A percentile compares a stretch with the other conserved stretches of the same genome.
These are phyloP conservation scores for Luscinia megarhynchos DNA, from an alignment of 2,797 vertebrate genomes.

Conservation along the genomic window DNA sequence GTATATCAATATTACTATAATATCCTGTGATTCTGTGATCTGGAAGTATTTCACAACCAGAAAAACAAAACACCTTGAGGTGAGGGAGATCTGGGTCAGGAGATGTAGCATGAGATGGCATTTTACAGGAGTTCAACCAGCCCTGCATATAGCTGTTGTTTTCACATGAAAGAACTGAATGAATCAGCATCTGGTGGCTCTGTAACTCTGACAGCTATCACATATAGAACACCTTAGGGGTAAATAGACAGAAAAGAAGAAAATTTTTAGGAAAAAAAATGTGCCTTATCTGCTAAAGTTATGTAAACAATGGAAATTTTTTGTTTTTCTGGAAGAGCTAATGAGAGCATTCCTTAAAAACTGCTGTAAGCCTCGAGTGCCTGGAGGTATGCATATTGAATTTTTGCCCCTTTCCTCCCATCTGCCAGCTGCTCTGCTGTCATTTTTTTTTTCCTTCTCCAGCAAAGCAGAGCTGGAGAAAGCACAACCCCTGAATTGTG, in stretches of 20 bases:
- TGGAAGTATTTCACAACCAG: neutral
- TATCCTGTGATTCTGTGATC: neutral
- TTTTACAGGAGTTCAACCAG: neutral
- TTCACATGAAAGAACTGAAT: neutral
- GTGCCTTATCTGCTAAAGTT: neutral
- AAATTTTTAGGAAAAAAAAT: accelerated
- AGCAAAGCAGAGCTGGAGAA: neutral
- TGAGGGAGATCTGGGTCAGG: neutral
- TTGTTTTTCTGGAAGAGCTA: neutral
- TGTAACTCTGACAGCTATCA: neutral
- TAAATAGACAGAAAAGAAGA: neutral
- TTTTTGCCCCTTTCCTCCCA: constrained; percentile 3
- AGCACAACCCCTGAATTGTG: neutral
- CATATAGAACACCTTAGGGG: neutral
- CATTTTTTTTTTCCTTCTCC: neutral
- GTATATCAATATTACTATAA: neutral
- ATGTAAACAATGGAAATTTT: neutral
- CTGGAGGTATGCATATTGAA: neutral
- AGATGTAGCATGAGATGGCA: neutral
- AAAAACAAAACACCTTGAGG: neutral
- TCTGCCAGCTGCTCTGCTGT: neutral
- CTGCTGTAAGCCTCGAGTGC: neutral
- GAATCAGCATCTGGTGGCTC: neutral
- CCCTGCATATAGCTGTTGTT: neutral
- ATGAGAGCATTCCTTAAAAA: neutral